Conservation (phyloP, 2,113 vertebrate species). For the Canis aureus region DNA sequence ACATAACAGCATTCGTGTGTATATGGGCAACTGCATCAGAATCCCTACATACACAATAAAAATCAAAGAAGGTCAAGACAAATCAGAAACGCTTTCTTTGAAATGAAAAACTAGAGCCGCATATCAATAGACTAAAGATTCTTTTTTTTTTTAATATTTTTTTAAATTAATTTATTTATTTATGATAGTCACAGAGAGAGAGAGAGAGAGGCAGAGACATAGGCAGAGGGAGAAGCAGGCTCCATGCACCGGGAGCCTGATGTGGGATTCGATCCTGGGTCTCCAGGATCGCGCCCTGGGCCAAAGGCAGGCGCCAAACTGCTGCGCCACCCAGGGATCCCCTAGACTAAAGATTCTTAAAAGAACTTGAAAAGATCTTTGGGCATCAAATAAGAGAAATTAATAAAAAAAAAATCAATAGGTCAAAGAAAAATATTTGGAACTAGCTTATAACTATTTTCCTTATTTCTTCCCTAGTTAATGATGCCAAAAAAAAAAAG, state of each 20-base stretch:
- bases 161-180: no score
- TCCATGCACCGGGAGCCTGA: no score
- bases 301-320: no score
- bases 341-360: not conserved
- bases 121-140: not conserved
- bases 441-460: not conserved
- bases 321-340: no score
- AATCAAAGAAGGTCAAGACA: not conserved
- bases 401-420: not conserved
- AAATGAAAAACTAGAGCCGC: not conserved
- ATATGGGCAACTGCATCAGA: not conserved
- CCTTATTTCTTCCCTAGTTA: constrained; percentile 11
- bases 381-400: not conserved
- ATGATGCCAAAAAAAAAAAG: not conserved
- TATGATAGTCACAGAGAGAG: no score
- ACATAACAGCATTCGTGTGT: not conserved
- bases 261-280: no score
- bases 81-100: not conserved
- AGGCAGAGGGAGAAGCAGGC: no score
- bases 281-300: no score
- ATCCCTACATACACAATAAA: not conserved
- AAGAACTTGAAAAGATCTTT: not conserved
- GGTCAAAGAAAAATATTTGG: not conserved
- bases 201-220: no score
- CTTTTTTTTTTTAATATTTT: no score